A percentile compares a stretch with the other conserved stretches of the same genome.
These are phyloP conservation scores for Apamea monoglypha DNA, from an alignment of 2,888 invertebrate genomes.

Conservation along the genomic window DNA sequence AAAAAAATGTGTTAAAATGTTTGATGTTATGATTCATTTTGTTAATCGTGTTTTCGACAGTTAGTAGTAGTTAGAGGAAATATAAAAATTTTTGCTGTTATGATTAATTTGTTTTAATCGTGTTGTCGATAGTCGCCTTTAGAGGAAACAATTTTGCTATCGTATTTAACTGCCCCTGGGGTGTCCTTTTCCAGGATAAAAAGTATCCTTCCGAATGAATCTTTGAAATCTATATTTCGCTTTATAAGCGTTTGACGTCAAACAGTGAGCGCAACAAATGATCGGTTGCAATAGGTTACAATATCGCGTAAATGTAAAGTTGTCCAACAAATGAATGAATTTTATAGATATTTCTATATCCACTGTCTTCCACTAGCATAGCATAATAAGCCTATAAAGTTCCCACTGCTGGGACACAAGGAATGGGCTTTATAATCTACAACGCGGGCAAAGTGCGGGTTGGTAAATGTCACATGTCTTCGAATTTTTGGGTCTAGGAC, in stretches of 20 bases:
- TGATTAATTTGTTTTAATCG: constrained; percentile 28
- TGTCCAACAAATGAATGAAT: neutral
- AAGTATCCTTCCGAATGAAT: neutral
- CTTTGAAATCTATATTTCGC: neutral
- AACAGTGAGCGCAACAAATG: neutral
- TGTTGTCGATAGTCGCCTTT: neutral
- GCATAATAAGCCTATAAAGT: neutral
- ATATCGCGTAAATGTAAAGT: neutral
- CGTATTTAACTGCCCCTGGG: constrained; percentile 4
- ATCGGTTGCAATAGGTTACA: neutral
- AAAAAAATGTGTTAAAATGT: constrained; percentile 27
- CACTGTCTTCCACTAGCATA: neutral
- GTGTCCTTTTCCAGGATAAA: neutral
- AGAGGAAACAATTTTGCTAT: constrained; percentile 29
- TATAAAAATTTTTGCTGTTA: constrained; percentile 3
- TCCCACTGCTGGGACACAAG: too few species aligned
- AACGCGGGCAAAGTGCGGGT: too few species aligned
- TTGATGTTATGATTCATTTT: constrained; percentile 26
- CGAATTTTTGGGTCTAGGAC: neutral
- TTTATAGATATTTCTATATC: neutral
- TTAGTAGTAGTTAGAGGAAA: constrained; percentile 18
- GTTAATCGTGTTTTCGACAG: constrained; percentile 16
- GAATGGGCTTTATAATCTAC: too few species aligned
- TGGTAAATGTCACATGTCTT: neutral
- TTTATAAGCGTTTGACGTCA: neutral